A percentile compares a stretch with the other conserved stretches of the same genome.
phyloP scores from a whole-genome alignment of 2,888 invertebrate species.

The Lycaena phlaeas region DNA sequence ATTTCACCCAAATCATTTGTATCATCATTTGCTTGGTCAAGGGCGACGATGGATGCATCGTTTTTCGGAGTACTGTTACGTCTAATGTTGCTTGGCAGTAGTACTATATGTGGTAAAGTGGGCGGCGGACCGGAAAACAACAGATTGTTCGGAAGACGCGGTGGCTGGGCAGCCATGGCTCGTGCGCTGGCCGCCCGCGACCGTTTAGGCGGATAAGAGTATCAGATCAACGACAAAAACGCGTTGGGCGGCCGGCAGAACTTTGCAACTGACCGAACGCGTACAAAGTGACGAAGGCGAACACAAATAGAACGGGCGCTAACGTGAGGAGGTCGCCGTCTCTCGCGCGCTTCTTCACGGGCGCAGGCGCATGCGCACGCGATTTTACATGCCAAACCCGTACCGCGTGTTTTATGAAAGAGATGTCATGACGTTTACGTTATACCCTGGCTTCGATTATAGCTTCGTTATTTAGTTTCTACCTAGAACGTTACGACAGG shows the following conservation, averaged over 20 bases:
- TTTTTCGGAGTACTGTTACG: constrained; percentile 20
- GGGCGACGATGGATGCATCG: constrained; percentile 28
- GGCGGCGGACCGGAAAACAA: constrained; percentile 65
- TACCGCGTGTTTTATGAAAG: constrained; percentile 56
- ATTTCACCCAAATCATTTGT: constrained; percentile 48
- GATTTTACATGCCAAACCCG: constrained; percentile 65
- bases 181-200: constrained; percentile 50
- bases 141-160: constrained; percentile 66
- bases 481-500: constrained; percentile 35
- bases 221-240: constrained; percentile 44
- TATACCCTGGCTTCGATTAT: constrained; percentile 61
- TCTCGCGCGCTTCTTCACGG: constrained; percentile 71
- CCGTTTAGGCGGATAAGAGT: constrained; percentile 35
- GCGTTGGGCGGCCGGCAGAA: constrained; percentile 65
- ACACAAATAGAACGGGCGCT: constrained; percentile 71
- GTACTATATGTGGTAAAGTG: constrained; percentile 60
- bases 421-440: constrained; percentile 58
- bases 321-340: constrained; percentile 70
- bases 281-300: constrained; percentile 69
- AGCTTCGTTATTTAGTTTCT: constrained; percentile 30
- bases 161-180: constrained; percentile 66
- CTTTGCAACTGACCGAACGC: constrained; percentile 71
- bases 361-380: constrained; percentile 68
- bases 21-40: constrained; percentile 43
- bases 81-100: constrained; percentile 56